phyloP scores from a whole-genome alignment of 2,888 invertebrate genomes.

The Euplagia quadripunctaria region DNA sequence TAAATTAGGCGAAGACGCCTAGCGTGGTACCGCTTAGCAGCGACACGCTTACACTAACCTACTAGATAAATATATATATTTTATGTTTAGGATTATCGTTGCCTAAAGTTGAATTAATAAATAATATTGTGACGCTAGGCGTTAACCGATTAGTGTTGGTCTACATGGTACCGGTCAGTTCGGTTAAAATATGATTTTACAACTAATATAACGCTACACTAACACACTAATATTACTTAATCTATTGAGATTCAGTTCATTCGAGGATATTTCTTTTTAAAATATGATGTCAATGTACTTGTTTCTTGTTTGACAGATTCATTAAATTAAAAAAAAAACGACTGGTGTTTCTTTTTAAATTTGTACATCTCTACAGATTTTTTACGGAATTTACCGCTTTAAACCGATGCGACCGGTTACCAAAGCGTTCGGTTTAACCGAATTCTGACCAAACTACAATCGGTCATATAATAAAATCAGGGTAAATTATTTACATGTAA shows the following conservation, averaged over 20 bases:
- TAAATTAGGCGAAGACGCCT: conserved; percentile 14
- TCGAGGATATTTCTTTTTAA: neutral
- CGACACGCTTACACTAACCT: conserved; percentile 8
- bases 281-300: neutral
- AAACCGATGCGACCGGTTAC: conserved; percentile 10
- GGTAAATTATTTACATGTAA: conserved; percentile 15
- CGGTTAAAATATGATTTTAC: conserved; percentile 8
- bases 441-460: conserved; percentile 11
- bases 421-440: conserved; percentile 14
- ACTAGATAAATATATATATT: conserved; percentile 8
- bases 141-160: conserved; percentile 8
- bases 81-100: conserved; percentile 9
- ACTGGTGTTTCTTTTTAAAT: neutral
- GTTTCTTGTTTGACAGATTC: neutral
- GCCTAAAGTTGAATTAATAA: conserved; percentile 14
- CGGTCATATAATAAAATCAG: conserved; percentile 4
- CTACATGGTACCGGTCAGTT: conserved; percentile 4
- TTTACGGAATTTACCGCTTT: neutral
- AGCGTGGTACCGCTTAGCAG: conserved; percentile 20
- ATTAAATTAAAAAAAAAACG: no score
- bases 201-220: neutral
- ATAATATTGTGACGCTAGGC: conserved; percentile 23
- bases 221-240: neutral
- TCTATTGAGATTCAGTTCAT: neutral
- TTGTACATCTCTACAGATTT: neutral